Conservation (phyloP, 2,888 invertebrate species). For the Netelia virgata region DNA sequence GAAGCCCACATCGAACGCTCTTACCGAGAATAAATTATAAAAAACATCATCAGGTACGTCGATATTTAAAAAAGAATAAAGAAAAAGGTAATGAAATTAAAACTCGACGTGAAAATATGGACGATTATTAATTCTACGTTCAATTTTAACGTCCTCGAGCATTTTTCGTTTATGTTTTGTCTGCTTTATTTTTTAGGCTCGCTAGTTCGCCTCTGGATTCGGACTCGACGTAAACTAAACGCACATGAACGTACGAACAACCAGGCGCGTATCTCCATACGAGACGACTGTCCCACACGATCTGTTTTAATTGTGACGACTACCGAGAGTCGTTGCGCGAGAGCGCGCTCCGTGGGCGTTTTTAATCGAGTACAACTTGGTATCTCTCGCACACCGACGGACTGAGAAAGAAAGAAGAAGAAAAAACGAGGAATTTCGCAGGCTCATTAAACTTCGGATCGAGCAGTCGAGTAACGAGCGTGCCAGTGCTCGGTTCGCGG, state of each 20-base stretch:
- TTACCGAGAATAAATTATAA: no score
- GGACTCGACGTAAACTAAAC: not conserved
- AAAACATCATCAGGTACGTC: no score
- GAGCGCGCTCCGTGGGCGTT: constrained; percentile 45
- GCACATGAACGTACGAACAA: not conserved
- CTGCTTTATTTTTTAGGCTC: not conserved
- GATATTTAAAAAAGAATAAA: not conserved
- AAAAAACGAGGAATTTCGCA: constrained; percentile 26
- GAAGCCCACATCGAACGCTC: no score
- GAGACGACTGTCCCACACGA: constrained; percentile 7
- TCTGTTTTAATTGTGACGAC: constrained; percentile 47
- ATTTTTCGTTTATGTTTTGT: not conserved
- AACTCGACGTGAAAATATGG: not conserved
- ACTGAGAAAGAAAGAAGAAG: constrained; percentile 30
- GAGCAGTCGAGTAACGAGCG: not conserved
- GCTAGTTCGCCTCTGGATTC: not conserved
- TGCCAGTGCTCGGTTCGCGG: not conserved
- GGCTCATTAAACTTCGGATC: constrained; percentile 47
- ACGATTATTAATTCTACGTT: no score
- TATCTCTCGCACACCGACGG: constrained; percentile 31
- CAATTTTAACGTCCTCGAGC: no score
- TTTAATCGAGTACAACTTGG: constrained; percentile 56
- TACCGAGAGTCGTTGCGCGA: constrained; percentile 4
- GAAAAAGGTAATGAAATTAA: not conserved
- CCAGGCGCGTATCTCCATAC: not conserved